Evolutionary conservation across 2,113 vertebrate genomes (phyloP), one percentile per base, ranked within the genome.

Genomic region (Jaculus jaculus): DNA sequence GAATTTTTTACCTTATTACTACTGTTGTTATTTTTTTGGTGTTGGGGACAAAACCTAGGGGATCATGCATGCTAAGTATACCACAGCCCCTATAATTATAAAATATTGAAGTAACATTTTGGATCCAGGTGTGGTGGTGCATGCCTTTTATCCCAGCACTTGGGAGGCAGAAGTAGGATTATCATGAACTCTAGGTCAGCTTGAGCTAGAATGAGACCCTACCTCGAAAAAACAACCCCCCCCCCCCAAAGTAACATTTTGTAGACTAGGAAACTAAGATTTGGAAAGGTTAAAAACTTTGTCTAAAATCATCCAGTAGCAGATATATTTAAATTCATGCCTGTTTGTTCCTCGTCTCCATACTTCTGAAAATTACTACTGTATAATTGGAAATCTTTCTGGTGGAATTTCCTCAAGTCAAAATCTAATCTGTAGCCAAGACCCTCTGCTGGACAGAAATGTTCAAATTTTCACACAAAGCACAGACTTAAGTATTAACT

Each of bases 381-480:
- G 7, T 74, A 2, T 65, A 73, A n/a, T 20, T 34, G 32, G 88
- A 66, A 63, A n/a, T 90, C 61, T 79, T 91, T 66, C 65, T 13
- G 71, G 24, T 91, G 73, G 47, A 78, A 58, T 87, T 87, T 23
- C 32, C 42, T 26, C 42, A 42, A 21, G 23, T 72, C 66, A 77
- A 83, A 85, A 85, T 89, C 51, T 75, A 74, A 93, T 71, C 54
- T 79, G 10, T 71, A 37, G 34, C n/a, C 60, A n/a, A 90, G 63
- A 85, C 24, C 30, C 17, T 42, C 32, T 34, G 34, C 17, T 16
- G 71, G 80, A 69, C 16, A 39, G 65, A 89, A 65, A 91, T 28
- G 74, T 92, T 84, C 39, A 81, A 37, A 65, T 91, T 91, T 87
- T 80, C 23, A 81, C n/a, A 63, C 16, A 85, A 42, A 79, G 26